phyloP scores from a whole-genome alignment of 2,113 vertebrate species.

The Corythornis vintsioides region DNA sequence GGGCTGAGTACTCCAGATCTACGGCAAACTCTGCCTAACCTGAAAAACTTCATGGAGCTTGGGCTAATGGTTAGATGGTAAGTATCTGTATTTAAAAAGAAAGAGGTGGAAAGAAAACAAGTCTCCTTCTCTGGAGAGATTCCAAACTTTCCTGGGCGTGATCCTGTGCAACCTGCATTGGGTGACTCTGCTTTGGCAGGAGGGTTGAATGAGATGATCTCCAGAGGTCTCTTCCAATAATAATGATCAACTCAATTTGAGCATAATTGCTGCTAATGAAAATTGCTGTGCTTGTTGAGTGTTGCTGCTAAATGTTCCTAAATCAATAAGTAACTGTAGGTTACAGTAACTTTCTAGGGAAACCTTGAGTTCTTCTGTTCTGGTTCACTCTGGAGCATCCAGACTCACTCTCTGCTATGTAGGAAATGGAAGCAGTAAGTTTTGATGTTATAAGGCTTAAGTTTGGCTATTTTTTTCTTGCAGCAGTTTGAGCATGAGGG shows the following conservation, averaged over 20 bases:
- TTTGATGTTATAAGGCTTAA: neutral
- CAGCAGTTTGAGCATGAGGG: neutral
- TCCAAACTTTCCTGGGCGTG: neutral
- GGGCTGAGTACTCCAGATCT: conserved; percentile 94
- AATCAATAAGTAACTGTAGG: neutral
- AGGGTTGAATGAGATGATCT: neutral
- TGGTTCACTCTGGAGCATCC: neutral
- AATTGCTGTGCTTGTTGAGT: neutral
- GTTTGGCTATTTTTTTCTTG: neutral
- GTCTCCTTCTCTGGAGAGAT: neutral
- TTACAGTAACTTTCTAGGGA: neutral
- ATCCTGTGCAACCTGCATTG: neutral
- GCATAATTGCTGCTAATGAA: neutral
- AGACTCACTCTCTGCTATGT: neutral
- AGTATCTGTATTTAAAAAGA: conserved; percentile 54
- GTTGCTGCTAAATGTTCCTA: neutral
- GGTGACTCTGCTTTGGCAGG: neutral
- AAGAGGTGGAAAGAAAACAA: neutral
- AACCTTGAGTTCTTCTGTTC: neutral
- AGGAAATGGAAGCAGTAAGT: neutral
- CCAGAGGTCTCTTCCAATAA: neutral
- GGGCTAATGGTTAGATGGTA: conserved; percentile 95
- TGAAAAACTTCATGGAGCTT: conserved; percentile 96
- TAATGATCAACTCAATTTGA: neutral
- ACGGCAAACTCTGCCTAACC: conserved; percentile 95